Conservation (phyloP, 2,888 invertebrate genomes). For the Myopa testacea region DNA sequence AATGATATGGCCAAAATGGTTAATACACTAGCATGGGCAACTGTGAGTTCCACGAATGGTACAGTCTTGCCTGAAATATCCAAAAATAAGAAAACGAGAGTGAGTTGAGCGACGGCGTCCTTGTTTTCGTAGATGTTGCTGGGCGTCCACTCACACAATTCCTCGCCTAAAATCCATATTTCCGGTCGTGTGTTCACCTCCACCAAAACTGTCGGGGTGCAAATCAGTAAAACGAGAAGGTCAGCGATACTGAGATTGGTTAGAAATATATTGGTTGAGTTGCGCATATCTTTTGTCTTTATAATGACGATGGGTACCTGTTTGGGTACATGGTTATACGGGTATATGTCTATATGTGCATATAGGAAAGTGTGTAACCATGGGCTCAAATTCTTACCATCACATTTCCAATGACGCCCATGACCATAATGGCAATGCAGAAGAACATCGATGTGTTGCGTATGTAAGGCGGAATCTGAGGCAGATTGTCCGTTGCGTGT, state of each 20-base stretch:
- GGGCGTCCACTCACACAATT: slow-evolving; percentile 85
- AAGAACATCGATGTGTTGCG: slow-evolving; percentile 88
- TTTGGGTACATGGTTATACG: slow-evolving; percentile 22
- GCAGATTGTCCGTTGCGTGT: slow-evolving; percentile 55
- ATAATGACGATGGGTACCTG: slow-evolving; percentile 87
- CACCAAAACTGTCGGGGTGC: slow-evolving; percentile 93
- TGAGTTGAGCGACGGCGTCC: too few species aligned
- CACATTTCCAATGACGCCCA: slow-evolving; percentile 91
- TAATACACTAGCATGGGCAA: slow-evolving; percentile 91
- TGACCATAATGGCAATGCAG: slow-evolving; percentile 87
- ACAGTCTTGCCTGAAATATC: slow-evolving; percentile 85
- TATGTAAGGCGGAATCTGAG: slow-evolving; percentile 85
- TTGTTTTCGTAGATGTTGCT: too few species aligned
- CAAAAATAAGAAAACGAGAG: not conserved
- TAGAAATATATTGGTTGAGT: slow-evolving; percentile 94
- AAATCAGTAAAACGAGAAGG: slow-evolving; percentile 88
- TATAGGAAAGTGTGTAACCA: not conserved
- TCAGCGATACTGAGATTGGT: slow-evolving; percentile 95
- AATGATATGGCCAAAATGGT: slow-evolving; percentile 95
- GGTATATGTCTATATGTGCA: not conserved
- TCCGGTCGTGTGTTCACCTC: slow-evolving; percentile 92
- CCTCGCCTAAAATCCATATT: slow-evolving; percentile 91
- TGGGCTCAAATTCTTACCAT: slow-evolving; percentile 72
- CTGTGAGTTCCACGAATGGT: slow-evolving; percentile 91
- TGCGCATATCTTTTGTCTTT: slow-evolving; percentile 92